phyloP scores from a whole-genome alignment of 2,888 invertebrate genomes.

The Perdita meconis region DNA sequence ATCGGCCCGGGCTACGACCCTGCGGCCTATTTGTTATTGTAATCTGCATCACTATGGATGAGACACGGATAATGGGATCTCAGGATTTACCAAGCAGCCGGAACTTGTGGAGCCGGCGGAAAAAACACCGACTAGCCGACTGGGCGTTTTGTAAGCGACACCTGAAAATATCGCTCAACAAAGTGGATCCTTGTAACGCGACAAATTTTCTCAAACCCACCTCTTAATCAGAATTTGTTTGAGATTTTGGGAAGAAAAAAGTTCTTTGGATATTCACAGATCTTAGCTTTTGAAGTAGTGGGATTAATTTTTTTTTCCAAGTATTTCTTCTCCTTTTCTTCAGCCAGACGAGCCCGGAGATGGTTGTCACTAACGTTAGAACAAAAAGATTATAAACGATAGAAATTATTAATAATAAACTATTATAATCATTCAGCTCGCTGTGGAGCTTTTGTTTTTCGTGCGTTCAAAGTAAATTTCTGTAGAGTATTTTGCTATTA shows the following conservation, averaged over 20 bases:
- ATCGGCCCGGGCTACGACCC: constrained; percentile 61
- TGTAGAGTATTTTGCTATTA: too few relatives aligned
- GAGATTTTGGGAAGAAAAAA: neutral
- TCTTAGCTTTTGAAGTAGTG: too few relatives aligned
- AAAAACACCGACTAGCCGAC: constrained; percentile 51
- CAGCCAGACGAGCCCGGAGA: too few relatives aligned
- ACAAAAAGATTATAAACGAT: too few relatives aligned
- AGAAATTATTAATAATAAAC: too few relatives aligned
- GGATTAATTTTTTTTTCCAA: too few relatives aligned
- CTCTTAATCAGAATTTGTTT: constrained; percentile 2
- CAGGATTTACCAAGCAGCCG: constrained; percentile 72
- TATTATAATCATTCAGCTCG: too few relatives aligned
- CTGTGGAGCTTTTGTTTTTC: too few relatives aligned
- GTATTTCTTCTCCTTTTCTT: too few relatives aligned
- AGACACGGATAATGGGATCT: constrained; percentile 77
- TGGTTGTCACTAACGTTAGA: too few relatives aligned
- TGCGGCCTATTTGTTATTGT: constrained; percentile 80
- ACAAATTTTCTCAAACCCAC: neutral
- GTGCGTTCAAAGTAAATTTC: too few relatives aligned
- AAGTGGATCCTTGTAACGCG: neutral
- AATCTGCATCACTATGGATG: constrained; percentile 81
- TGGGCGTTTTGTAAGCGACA: constrained; percentile 50
- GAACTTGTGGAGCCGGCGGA: constrained; percentile 40
- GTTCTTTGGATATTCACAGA: too few relatives aligned
- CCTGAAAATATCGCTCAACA: constrained; percentile 36